phyloP scores from a whole-genome alignment of 2,113 vertebrate species.

The Alligator mississippiensis region DNA sequence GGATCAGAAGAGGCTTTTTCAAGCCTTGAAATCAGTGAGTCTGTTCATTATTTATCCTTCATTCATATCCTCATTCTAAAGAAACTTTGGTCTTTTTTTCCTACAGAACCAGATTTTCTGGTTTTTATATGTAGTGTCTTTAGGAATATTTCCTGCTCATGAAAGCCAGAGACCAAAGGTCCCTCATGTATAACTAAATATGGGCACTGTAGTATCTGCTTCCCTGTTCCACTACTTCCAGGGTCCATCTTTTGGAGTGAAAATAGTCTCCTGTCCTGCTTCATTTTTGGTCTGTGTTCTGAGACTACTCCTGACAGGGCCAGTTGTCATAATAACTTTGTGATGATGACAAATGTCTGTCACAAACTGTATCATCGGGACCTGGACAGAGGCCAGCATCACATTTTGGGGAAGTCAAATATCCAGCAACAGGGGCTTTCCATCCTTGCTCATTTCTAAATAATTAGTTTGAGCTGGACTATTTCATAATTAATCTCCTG shows the following conservation, averaged over 20 bases:
- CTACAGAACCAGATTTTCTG: no score
- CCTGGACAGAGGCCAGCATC: background rate
- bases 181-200: no score
- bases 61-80: no score
- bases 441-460: background rate
- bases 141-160: no score
- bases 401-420: background rate
- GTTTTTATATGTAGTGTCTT: no score
- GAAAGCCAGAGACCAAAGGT: no score
- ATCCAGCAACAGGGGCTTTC: background rate
- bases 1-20: no score
- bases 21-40: no score
- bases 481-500: no score
- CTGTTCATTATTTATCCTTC: no score
- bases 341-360: background rate
- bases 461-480: no score
- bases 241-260: background rate
- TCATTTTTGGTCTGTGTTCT: background rate
- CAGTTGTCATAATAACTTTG: background rate
- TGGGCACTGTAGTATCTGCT: fast-evolving
- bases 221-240: background rate
- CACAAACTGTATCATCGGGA: background rate
- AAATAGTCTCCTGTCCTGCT: background rate
- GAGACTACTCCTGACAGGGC: background rate
- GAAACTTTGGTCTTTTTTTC: no score